Evolutionary conservation across 2,113 vertebrate species (phyloP), one percentile per base, ranked within the genome.

Genomic region (Procavia capensis): DNA sequence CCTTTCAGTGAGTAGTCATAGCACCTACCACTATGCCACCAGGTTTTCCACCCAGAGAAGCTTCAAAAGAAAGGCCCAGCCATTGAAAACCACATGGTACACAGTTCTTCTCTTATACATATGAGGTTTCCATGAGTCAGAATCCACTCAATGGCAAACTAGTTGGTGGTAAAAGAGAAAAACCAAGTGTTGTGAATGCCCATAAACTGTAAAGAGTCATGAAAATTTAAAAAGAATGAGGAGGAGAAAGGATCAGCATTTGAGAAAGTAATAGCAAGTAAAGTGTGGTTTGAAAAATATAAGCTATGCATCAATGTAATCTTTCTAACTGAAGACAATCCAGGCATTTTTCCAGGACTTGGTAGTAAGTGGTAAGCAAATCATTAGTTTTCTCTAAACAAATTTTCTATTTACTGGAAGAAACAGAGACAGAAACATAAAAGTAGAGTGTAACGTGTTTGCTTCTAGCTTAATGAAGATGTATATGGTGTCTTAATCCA

Each of bases 211-310:
- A 24, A 90, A 87, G 31, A 78, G 5, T 31, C 41, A 0, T 92
- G 27, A 83, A 1, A 39, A 78, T 47, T 92, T 92, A 41, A 41
- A 78, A 86, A 29, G n/a, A 92, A 83, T 25, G 29, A 92, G 89
- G 95, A 79, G 41, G 14, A n/a, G 57, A 64, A n/a, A 93, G 59
- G 6, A 63, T 79, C 43, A 72, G 27, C 63, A 63, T 88, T 70
- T 10, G 76, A 70, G 22, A 29, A 78, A 82, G 34, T 50, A 0
- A 39, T 31, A 57, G 6, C 20, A 57, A 85, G 8, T 43, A 25
- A 86, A 1, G 2, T 29, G 25, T 3, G 2, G 0, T 9, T 74
- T 86, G 36, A 75, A 75, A 70, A 76, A 83, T 1, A 17, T 45
- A 27, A 20, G n/a, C 54, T 68, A 45, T 90, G 5, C 61, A 82